A percentile compares a stretch with the other conserved stretches of the same genome.
Conservation (phyloP, 2,888 invertebrate genomes). For the Tipula helvola region DNA sequence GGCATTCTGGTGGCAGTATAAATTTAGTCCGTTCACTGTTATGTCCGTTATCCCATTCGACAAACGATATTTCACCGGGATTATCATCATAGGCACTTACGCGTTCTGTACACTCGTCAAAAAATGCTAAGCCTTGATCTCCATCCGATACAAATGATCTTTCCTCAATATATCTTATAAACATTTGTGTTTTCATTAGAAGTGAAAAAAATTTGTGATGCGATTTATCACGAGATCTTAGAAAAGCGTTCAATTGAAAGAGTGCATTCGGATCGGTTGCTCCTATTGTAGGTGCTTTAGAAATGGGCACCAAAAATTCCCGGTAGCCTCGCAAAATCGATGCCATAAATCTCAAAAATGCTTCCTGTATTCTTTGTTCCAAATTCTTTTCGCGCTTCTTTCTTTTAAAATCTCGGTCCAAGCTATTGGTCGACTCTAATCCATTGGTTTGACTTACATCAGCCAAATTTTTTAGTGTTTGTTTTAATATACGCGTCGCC, state of each 20-base stretch:
- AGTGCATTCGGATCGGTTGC: slow-evolving; percentile 91
- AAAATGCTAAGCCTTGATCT: slow-evolving; percentile 89
- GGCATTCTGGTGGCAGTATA: slow-evolving; percentile 82
- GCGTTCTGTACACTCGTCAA: slow-evolving; percentile 93
- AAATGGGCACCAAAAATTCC: slow-evolving; percentile 78
- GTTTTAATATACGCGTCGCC: slow-evolving; percentile 67
- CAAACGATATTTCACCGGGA: slow-evolving; percentile 46
- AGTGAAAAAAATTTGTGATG: slow-evolving; percentile 80
- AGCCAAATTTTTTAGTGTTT: slow-evolving; percentile 65
- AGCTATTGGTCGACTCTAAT: slow-evolving; percentile 47
- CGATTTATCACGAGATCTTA: slow-evolving; percentile 77
- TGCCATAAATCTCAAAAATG: slow-evolving; percentile 92
- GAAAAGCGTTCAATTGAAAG: slow-evolving; percentile 85
- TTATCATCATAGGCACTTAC: slow-evolving; percentile 43
- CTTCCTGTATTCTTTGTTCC: slow-evolving; percentile 93
- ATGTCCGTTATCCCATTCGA: slow-evolving; percentile 70
- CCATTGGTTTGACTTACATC: slow-evolving; percentile 40
- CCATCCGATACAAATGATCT: slow-evolving; percentile 97
- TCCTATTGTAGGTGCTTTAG: slow-evolving; percentile 82
- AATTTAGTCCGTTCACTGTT: slow-evolving; percentile 86
- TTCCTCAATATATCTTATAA: slow-evolving; percentile 96
- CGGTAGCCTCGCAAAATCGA: slow-evolving; percentile 83
- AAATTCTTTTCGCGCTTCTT: slow-evolving; percentile 63
- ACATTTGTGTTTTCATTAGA: slow-evolving; percentile 91
- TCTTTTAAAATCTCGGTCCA: slow-evolving; percentile 71